Evolutionary conservation across 64 coral and sea anemone species (phyloP).

Genomic region (Platygyra sinensis): DNA sequence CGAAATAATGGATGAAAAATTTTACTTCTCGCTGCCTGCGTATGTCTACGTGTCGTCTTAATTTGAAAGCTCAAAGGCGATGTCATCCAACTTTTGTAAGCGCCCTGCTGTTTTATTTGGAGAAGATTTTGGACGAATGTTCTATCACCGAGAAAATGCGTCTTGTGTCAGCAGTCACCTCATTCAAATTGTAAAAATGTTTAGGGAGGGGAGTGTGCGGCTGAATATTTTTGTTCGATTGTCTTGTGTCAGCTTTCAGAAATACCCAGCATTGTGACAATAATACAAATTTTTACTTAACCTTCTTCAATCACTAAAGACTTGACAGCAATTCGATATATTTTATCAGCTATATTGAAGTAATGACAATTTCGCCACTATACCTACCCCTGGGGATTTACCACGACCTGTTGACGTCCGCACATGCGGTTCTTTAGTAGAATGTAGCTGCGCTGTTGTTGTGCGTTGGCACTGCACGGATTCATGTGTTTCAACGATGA

Average conservation of each 20-base stretch:
- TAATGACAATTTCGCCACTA: background rate
- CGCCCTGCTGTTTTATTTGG: background rate
- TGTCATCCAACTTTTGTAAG: no score
- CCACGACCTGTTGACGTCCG: background rate
- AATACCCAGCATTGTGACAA: background rate
- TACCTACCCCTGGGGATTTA: background rate
- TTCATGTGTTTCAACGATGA: constrained; percentile 45
- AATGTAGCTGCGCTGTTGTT: no score
- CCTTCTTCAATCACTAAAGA: background rate
- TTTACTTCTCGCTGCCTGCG: no score
- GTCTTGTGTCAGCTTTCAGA: background rate
- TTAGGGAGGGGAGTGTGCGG: background rate
- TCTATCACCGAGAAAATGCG: background rate
- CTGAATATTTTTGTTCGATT: background rate
- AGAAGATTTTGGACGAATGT: background rate
- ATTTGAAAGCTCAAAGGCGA: no score
- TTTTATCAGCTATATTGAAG: background rate
- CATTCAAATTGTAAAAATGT: background rate
- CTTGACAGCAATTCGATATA: background rate
- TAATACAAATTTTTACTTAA: background rate
- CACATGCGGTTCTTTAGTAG: background rate
- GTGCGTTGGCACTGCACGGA: no score
- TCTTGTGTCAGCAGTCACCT: background rate
- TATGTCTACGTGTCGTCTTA: no score
- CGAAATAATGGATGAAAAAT: no score